A percentile compares a stretch with the other conserved stretches of the same genome.
Evolutionary conservation across 2,797 vertebrate species (phyloP).

Genomic region (Siniperca scherzeri): DNA sequence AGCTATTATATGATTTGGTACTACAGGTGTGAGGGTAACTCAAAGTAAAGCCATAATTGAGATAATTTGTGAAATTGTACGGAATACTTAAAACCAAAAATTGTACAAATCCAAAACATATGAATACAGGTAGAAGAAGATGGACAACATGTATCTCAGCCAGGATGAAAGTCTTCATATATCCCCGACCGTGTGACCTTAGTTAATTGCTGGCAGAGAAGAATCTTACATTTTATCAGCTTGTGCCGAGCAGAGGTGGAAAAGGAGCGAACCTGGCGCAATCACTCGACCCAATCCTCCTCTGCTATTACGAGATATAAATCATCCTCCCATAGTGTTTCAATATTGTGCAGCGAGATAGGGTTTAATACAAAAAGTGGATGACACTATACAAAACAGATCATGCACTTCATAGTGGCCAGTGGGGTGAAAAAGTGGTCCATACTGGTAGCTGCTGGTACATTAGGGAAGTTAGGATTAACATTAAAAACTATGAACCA

Average conservation of each 20-base stretch:
- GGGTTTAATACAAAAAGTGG: conserved; percentile 22
- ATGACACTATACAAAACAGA: not conserved
- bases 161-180: conserved; percentile 25
- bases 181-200: conserved; percentile 29
- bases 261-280: conserved; percentile 25
- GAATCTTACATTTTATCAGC: conserved; percentile 20
- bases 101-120: conserved; percentile 7
- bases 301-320: conserved; percentile 31
- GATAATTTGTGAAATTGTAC: conserved; percentile 3
- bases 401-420: conserved; percentile 1
- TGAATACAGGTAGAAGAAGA: conserved; percentile 14
- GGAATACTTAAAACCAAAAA: not conserved
- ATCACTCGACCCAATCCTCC: conserved; percentile 16
- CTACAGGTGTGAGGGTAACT: conserved; percentile 8
- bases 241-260: conserved; percentile 11
- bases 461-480: not conserved
- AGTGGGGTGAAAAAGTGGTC: not conserved
- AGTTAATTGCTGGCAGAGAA: conserved; percentile 17
- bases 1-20: not conserved
- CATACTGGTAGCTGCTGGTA: not conserved
- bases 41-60: not conserved
- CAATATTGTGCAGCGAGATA: conserved; percentile 3
- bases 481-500: not conserved
- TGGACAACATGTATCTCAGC: not conserved
- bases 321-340: conserved; percentile 26